A percentile compares a stretch with the other conserved stretches of the same genome.
Conservation (phyloP, 2,797 vertebrate species). For the Hoplostethus atlanticus region DNA sequence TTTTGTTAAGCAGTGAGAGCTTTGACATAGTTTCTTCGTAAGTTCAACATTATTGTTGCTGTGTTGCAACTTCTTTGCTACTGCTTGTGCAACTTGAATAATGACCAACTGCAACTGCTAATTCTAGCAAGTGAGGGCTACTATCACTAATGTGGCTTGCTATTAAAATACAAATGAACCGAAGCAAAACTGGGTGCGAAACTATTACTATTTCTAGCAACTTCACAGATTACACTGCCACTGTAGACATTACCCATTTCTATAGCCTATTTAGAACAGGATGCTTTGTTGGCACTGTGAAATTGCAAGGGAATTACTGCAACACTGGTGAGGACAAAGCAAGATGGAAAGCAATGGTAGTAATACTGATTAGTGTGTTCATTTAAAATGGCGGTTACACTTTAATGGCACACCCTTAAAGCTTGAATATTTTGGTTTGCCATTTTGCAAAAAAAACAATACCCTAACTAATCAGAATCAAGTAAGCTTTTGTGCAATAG, state of each 20-base stretch:
- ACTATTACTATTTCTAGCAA: conserved; percentile 49
- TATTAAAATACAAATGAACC: conserved; percentile 48
- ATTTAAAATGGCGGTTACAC: conserved; percentile 9
- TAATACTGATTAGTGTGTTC: conserved; percentile 21
- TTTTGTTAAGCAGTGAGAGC: conserved; percentile 6
- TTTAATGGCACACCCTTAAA: background rate
- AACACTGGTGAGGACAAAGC: conserved; percentile 6
- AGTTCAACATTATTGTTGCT: conserved; percentile 25
- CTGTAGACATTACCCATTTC: conserved; percentile 45
- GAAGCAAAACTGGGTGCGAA: conserved; percentile 46
- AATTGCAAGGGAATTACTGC: conserved; percentile 26
- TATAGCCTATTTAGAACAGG: conserved; percentile 55
- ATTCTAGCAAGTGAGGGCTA: conserved; percentile 37
- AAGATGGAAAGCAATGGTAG: conserved; percentile 3
- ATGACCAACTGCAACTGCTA: conserved; percentile 44
- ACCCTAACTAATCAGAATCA: background rate
- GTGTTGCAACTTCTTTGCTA: conserved; percentile 26
- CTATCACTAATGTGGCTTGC: conserved; percentile 33
- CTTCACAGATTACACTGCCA: conserved; percentile 13
- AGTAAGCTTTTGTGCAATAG: conserved; percentile 1
- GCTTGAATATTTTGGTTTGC: conserved; percentile 3
- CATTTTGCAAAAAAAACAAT: conserved; percentile 17
- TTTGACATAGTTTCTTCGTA: conserved; percentile 39
- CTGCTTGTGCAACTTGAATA: conserved; percentile 46
- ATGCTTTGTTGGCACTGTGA: conserved; percentile 26